Base-by-base conservation (phyloP, 1,140 invertebrate genomes). In the Venustaconcha ellipsiformis region DNA sequence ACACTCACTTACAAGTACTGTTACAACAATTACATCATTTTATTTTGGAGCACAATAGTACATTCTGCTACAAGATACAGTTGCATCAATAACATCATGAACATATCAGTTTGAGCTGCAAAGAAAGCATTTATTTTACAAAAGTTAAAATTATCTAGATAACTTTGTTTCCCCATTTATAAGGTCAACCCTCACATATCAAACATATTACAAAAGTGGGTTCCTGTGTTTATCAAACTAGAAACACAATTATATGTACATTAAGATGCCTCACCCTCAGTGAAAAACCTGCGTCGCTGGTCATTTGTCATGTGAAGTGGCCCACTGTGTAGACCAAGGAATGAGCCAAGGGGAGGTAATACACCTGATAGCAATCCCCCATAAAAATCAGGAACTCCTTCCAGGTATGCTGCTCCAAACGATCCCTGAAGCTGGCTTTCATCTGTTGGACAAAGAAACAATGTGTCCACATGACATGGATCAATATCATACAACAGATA, bases 401-500 rank as follows among this genome's bases (percentile, higher is more conserved):
- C 83, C 23, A 86, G 56, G 62, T 83, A 84, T 30, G 78, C 76
- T 62, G 65, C 92, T 15, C 96, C 96, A 88, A 95, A 96, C 60
- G 90, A 90, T 12, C 96, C 96, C 66, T 90, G 90, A n/a, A 97
- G 90, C 83, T 95, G 93, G 3, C 95, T 95, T 82, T 87, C 92
- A 92, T 77, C 94, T 91, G 71, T 92, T 92, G 84, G 26, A 59
- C 73, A 79, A 65, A 12, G 14, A 26, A 72, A 18, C 13, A 55
- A 17, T 23, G 15, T 48, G 30, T 12, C 60, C 23, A 17, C 6
- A 62, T 57, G 55, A 37, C 15, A 57, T 72, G 37, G 2, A 30
- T 63, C 2, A 37, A 59, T 62, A 17, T 37, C 17, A n/a, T 30
- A 26, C 11, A 8, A 72, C 20, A 15, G 26, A 48, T 6, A 48